Evolutionary conservation across 2,113 vertebrate species (phyloP).

Genomic region (Trematocara macrostoma): DNA sequence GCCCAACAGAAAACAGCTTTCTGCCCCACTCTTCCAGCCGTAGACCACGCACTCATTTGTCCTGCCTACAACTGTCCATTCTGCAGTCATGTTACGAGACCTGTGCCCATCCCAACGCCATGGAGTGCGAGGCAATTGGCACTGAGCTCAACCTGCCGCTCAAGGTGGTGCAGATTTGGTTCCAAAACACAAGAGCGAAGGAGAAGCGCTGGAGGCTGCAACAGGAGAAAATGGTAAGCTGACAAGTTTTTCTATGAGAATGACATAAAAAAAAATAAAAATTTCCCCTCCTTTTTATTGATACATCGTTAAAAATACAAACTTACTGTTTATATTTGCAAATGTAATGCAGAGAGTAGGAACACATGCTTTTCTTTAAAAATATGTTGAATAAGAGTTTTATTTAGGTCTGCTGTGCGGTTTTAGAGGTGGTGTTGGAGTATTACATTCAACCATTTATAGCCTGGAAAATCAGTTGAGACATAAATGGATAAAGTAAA

Average conservation of each 20-base stretch:
- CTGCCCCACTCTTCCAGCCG: constrained; percentile 73
- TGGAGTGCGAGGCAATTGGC: constrained; percentile 85
- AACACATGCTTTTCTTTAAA: background rate
- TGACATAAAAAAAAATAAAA: background rate
- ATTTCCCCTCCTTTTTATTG: background rate
- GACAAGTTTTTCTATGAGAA: background rate
- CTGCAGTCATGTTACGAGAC: constrained; percentile 88
- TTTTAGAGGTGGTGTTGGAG: background rate
- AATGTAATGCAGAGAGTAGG: background rate
- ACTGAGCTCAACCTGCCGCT: constrained; percentile 83
- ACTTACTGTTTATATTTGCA: background rate
- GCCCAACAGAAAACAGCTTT: constrained; percentile 64
- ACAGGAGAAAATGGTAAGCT: constrained; percentile 75
- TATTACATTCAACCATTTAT: background rate
- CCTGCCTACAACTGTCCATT: constrained; percentile 84
- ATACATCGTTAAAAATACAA: background rate
- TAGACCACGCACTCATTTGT: constrained; percentile 85
- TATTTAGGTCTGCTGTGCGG: background rate
- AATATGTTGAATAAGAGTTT: background rate
- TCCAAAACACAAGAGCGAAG: constrained; percentile 90
- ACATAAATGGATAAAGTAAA: background rate
- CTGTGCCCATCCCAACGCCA: constrained; percentile 86
- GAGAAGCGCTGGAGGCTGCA: constrained; percentile 88
- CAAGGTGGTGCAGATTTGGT: constrained; percentile 92
- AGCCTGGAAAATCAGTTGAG: background rate